A percentile compares a stretch with the other conserved stretches of the same genome.
phyloP scores from a whole-genome alignment of 2,113 vertebrate species.

The Colistium nudipinnis region DNA sequence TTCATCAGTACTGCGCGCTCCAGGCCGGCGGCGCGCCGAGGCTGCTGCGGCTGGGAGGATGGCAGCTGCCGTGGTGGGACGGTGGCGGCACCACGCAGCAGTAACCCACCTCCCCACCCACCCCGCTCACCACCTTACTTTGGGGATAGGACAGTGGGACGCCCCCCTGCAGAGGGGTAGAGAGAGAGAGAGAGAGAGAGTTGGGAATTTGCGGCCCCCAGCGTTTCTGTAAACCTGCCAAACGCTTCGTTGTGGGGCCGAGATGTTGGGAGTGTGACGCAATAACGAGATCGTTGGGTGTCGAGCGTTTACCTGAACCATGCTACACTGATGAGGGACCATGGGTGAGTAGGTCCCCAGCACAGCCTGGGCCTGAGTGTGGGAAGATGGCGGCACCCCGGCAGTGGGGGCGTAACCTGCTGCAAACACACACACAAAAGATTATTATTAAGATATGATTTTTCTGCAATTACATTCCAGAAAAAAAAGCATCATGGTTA shows the following conservation, averaged over 20 bases:
- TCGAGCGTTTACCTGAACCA: conserved; percentile 70
- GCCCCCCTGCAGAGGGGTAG: conserved; percentile 52
- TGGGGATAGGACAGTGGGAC: conserved; percentile 87
- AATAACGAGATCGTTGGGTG: conserved; percentile 23
- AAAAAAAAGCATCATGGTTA: background rate
- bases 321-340: conserved; percentile 86
- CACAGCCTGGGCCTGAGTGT: conserved; percentile 86
- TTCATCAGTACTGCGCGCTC: conserved; percentile 88
- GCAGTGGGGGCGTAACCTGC: conserved; percentile 87
- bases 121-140: conserved; percentile 86
- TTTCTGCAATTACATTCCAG: background rate
- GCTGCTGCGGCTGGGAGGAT: conserved; percentile 88
- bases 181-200: background rate
- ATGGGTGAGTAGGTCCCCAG: conserved; percentile 89
- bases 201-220: conserved; percentile 10
- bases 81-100: conserved; percentile 90
- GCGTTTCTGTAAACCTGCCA: conserved; percentile 31
- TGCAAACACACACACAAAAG: conserved; percentile 31
- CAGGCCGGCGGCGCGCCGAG: conserved; percentile 84
- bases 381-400: conserved; percentile 85
- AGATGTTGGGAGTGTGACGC: background rate
- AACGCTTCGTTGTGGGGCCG: conserved; percentile 16
- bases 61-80: conserved; percentile 71
- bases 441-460: conserved; percentile 30
- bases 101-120: conserved; percentile 88